phyloP scores from a whole-genome alignment of 2,888 invertebrate genomes.

The Synergus umbraculus region DNA sequence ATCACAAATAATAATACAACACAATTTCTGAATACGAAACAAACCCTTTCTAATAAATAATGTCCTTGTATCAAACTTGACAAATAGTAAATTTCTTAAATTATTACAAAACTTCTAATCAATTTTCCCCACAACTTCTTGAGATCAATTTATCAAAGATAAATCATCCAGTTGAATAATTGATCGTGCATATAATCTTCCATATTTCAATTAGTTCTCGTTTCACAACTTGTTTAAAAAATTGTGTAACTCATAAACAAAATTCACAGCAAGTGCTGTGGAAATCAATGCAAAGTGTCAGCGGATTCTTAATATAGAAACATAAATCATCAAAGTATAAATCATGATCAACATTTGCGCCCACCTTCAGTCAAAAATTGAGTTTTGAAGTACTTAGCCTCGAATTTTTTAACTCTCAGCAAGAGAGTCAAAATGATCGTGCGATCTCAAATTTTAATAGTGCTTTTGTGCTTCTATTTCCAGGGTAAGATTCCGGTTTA shows the following conservation, averaged over 20 bases:
- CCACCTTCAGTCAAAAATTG: background rate
- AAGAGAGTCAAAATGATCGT: conserved; percentile 43
- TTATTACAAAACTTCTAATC: background rate
- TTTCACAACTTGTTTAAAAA: conserved; percentile 3
- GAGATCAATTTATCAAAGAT: background rate
- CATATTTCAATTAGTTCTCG: background rate
- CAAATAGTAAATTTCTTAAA: background rate
- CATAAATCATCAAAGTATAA: background rate
- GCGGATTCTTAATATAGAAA: conserved; percentile 15
- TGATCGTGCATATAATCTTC: background rate
- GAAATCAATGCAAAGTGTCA: conserved; percentile 1
- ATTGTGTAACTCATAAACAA: conserved; percentile 6
- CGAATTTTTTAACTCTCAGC: background rate
- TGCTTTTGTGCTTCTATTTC: conserved; percentile 5
- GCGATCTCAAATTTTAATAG: conserved; percentile 37
- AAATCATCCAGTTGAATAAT: background rate
- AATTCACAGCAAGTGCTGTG: background rate
- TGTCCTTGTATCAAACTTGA: no score
- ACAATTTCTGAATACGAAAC: background rate
- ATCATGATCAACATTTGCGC: background rate
- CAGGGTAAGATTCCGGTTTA: conserved; percentile 10
- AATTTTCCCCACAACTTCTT: background rate
- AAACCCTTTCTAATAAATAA: no score
- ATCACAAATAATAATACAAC: background rate
- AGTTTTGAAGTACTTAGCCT: background rate